Conservation (phyloP, 2,797 vertebrate species). For the Pangasius macronema region DNA sequence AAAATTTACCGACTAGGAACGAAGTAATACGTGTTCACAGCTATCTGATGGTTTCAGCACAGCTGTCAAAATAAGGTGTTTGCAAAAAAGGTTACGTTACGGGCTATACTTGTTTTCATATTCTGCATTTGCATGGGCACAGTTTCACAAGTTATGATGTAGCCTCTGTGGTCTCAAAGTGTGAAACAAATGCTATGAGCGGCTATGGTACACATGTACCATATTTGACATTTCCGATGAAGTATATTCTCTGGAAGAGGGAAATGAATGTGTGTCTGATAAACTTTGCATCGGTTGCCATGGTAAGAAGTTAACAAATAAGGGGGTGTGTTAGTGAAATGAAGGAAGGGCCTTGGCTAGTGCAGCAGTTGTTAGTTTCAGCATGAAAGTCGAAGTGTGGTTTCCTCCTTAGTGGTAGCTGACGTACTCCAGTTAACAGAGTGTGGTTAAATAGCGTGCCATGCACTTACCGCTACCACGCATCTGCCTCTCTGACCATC, state of each 20-base stretch:
- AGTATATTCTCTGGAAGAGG: background rate
- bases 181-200: background rate
- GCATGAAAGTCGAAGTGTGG: constrained; percentile 48
- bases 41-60: background rate
- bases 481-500: constrained; percentile 21
- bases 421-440: constrained; percentile 50
- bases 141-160: constrained; percentile 1
- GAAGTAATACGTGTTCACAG: constrained; percentile 32
- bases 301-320: constrained; percentile 39
- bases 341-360: constrained; percentile 38
- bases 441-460: constrained; percentile 42
- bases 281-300: constrained; percentile 36
- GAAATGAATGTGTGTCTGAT: background rate
- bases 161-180: background rate
- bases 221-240: background rate
- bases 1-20: constrained; percentile 42
- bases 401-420: constrained; percentile 54
- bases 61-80: background rate
- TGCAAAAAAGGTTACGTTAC: background rate
- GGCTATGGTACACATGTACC: background rate
- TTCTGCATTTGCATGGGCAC: background rate
- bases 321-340: constrained; percentile 9
- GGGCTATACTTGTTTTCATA: background rate
- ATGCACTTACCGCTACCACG: constrained; percentile 12
- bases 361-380: constrained; percentile 47